Base-by-base conservation (phyloP, 2,113 vertebrate species). In the Dipodomys ordii region DNA sequence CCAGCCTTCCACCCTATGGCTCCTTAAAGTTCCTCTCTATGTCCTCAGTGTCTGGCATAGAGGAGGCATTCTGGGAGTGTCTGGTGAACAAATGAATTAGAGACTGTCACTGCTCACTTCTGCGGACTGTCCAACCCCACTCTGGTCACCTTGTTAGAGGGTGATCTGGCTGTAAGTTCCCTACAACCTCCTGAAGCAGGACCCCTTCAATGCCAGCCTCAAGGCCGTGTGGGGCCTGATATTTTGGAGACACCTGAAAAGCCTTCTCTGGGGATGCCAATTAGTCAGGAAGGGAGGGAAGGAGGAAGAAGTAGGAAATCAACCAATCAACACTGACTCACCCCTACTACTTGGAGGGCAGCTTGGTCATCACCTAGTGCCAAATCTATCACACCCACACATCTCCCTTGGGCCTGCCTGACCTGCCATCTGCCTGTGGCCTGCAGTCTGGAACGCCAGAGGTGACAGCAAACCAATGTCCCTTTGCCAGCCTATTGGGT, bases 271-370 rank as follows among this genome's bases (percentile, higher is more conserved):
- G 78, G 78, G 68, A 49, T 53, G 57, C 18, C 23, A 67, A 71
- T 28, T 88, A 11, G 3, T 27, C 3, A 25, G 74, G 8, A 69
- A 2, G 25, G 53, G 19, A n/a, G 12, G 35, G 35, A 53, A n/a
- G 9, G 18, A 49, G 25, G 57, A 44, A 60, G 32, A 28, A 16
- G 32, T 60, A 68, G 96, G 46, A 71, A 25, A 57, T 25, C 64
- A 44, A 74, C 90, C 76, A 13, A 28, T 81, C 69, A 53, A 87
- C 62, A 92, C 9, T 76, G 85, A 90, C 73, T 96, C 53, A 80
- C 78, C 39, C 60, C 65, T 46, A 73, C 30, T 57, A 39, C 60
- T 73, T 25, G 60, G 72, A 88, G 74, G 82, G 73, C 46, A 87
- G 72, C 60, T 74, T 71, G 62, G 46, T 78, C 78, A 71, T 64